Conservation (phyloP, 2,797 vertebrate species). For the Chelmon rostratus region DNA sequence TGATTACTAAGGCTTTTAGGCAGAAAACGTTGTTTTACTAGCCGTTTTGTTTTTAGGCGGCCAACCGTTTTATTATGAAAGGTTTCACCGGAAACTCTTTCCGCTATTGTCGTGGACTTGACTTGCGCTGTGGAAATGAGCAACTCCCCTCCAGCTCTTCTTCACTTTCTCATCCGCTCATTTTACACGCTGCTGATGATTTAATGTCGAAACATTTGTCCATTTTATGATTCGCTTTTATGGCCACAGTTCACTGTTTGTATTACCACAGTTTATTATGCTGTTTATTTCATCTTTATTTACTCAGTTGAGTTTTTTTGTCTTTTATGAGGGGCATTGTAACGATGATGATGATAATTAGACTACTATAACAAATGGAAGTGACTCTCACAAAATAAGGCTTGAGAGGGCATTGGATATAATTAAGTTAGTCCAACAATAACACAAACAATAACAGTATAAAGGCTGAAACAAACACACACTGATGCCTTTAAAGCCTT, state of each 20-base stretch:
- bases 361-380: not conserved
- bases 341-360: not conserved
- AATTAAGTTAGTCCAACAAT: not conserved
- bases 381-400: not conserved
- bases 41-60: too few species aligned
- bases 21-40: not conserved
- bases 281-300: not conserved
- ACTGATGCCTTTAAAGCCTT: not conserved
- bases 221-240: not conserved
- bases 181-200: not conserved
- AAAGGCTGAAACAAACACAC: not conserved
- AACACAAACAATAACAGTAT: not conserved
- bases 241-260: not conserved
- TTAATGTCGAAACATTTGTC: not conserved
- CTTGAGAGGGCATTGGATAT: not conserved
- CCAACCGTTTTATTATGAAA: conserved; percentile 36
- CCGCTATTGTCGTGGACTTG: not conserved
- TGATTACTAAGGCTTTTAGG: not conserved
- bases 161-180: not conserved
- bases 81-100: not conserved
- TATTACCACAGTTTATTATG: too few species aligned
- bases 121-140: not conserved
- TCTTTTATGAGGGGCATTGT: not conserved
- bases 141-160: not conserved
- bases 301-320: not conserved